Percentiles rank a stretch among this genome's conserved stretches.
phyloP scores from a whole-genome alignment of 1,140 invertebrate genomes.

The Phocides pigmalion region DNA sequence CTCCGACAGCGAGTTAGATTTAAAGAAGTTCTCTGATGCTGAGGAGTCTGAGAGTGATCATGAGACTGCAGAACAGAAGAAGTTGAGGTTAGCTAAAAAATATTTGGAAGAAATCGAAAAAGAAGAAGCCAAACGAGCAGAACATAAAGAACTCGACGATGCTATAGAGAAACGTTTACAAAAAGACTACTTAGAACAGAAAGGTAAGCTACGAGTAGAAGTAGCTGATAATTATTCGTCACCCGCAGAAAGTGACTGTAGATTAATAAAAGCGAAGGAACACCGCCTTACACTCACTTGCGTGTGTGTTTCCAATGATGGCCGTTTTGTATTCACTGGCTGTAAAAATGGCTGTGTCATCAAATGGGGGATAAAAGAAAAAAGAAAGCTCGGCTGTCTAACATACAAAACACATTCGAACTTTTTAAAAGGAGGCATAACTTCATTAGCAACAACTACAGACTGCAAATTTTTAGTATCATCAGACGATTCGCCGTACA shows the following conservation, averaged over 20 bases:
- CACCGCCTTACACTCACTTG: slow-evolving; percentile 93
- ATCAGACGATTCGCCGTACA: slow-evolving; percentile 90
- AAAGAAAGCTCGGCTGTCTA: slow-evolving; percentile 83
- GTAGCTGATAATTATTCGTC: slow-evolving; percentile 88
- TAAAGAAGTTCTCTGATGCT: slow-evolving; percentile 82
- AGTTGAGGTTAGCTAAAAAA: slow-evolving; percentile 93
- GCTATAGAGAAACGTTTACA: slow-evolving; percentile 89
- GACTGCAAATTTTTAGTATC: slow-evolving; percentile 94
- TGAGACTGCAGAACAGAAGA: slow-evolving; percentile 95
- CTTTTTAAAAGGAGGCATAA: slow-evolving; percentile 84
- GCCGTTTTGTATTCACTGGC: slow-evolving; percentile 90
- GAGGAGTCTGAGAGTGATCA: slow-evolving; percentile 88
- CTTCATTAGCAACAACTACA: slow-evolving; percentile 90
- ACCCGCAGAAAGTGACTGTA: slow-evolving; percentile 77
- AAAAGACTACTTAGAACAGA: slow-evolving; percentile 93
- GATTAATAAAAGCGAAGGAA: slow-evolving; percentile 87
- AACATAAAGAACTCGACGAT: slow-evolving; percentile 87
- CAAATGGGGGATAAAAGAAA: slow-evolving; percentile 89
- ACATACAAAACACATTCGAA: slow-evolving; percentile 84
- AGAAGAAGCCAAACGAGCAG: slow-evolving; percentile 89
- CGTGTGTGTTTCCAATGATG: slow-evolving; percentile 90
- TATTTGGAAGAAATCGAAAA: slow-evolving; percentile 94
- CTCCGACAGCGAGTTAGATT: slow-evolving; percentile 77
- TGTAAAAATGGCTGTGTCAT: slow-evolving; percentile 95
- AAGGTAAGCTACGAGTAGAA: slow-evolving; percentile 89